These are phyloP conservation scores for Venturia canescens DNA, from an alignment of 1,140 invertebrate species.

Conservation along the genomic window DNA sequence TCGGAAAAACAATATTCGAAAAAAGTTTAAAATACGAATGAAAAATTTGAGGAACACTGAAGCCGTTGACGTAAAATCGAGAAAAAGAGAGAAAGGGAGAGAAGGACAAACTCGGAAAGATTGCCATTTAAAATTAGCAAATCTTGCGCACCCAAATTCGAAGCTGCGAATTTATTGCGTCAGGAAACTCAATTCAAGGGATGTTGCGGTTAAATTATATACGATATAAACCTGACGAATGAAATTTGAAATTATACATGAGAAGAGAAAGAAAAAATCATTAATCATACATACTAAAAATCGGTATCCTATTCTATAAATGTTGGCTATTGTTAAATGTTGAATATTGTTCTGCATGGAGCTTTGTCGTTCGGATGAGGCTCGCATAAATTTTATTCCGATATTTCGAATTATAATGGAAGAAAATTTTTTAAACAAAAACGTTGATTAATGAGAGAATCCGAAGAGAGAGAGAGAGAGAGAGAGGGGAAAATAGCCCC, in stretches of 20 bases:
- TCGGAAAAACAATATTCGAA: neutral
- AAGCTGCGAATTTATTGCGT: neutral
- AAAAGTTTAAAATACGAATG: neutral
- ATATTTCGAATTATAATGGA: neutral
- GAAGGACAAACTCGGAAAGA: neutral
- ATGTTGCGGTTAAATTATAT: neutral
- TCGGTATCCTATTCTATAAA: slow-evolving; percentile 77
- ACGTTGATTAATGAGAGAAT: neutral
- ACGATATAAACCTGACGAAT: slow-evolving; percentile 40
- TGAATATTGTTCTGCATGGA: slow-evolving; percentile 74
- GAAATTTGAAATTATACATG: slow-evolving; percentile 37
- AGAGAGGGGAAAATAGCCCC: slow-evolving; percentile 44
- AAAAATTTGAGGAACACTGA: neutral
- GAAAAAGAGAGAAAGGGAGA: neutral
- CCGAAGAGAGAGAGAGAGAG: slow-evolving; percentile 9
- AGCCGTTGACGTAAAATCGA: neutral
- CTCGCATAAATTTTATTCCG: slow-evolving; percentile 6
- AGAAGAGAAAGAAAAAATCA: slow-evolving; percentile 56
- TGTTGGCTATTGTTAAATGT: slow-evolving; percentile 78
- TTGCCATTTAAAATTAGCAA: slow-evolving; percentile 1
- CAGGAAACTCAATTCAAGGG: neutral
- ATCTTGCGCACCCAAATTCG: neutral
- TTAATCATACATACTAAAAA: slow-evolving; percentile 69
- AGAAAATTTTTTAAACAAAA: neutral
- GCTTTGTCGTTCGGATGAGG: slow-evolving; percentile 53